These are phyloP conservation scores for Octomys mimax DNA, from an alignment of 2,797 vertebrate species.

Conservation along the genomic window DNA sequence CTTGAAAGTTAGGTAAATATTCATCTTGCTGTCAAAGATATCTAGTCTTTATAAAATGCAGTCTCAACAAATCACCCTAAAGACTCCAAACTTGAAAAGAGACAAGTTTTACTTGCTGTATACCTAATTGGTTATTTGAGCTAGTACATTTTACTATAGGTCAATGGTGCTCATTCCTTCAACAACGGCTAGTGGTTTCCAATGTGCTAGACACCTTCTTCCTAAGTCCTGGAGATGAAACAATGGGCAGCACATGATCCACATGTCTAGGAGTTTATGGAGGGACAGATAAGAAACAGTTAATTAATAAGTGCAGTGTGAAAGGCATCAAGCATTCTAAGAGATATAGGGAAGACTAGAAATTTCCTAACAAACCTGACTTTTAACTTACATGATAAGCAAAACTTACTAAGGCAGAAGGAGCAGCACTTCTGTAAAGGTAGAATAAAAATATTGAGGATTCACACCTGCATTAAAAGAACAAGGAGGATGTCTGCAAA, in stretches of 20 bases:
- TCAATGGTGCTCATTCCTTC: not conserved
- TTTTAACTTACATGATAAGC: not conserved
- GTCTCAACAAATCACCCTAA: not conserved
- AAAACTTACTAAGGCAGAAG: not conserved
- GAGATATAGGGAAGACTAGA: not conserved
- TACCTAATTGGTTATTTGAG: conserved; percentile 4
- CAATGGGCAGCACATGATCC: not conserved
- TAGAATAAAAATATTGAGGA: not conserved
- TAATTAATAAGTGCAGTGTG: not conserved
- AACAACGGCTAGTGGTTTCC: not conserved
- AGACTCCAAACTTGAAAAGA: conserved; percentile 1
- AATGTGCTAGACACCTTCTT: not conserved
- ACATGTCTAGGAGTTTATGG: not conserved
- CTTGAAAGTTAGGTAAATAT: not conserved
- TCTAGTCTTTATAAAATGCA: not conserved
- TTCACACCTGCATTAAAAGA: not conserved
- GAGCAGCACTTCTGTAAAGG: not conserved
- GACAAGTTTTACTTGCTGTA: not conserved
- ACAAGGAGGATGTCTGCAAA: not conserved
- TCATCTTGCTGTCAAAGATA: not conserved
- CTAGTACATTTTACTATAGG: not conserved
- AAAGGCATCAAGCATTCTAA: not conserved
- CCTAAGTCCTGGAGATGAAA: not conserved
- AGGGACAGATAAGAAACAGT: not conserved
- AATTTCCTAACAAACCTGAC: not conserved